Evolutionary conservation across 2,888 invertebrate genomes (phyloP).

Genomic region (Calameuta pallipes): DNA sequence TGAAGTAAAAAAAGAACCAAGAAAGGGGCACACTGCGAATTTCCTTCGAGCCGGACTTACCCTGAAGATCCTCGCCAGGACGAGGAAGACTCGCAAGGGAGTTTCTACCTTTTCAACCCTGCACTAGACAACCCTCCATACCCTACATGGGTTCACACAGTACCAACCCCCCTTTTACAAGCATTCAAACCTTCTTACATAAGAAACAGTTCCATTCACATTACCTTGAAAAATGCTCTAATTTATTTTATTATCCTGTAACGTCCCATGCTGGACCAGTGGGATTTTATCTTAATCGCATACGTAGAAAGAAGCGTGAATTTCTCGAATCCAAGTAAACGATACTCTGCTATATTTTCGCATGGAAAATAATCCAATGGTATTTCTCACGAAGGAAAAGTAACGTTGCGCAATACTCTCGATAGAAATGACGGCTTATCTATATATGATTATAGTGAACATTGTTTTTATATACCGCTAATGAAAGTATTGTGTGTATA

Average conservation of each 20-base stretch:
- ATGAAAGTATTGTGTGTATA: background rate
- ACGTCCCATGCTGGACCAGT: background rate
- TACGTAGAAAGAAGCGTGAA: background rate
- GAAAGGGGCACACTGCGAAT: conserved; percentile 48
- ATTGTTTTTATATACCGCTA: background rate
- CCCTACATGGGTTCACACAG: background rate
- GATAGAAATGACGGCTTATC: background rate
- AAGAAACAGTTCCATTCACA: background rate
- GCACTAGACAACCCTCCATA: conserved; percentile 24
- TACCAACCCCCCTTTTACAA: background rate
- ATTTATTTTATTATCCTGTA: background rate
- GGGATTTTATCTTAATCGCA: background rate
- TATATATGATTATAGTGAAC: background rate
- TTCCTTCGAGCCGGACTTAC: conserved; percentile 35
- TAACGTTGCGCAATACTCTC: background rate
- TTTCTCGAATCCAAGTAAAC: background rate
- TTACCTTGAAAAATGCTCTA: background rate
- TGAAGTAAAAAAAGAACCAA: conserved; percentile 24
- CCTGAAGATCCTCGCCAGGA: conserved; percentile 19
- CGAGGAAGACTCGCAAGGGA: conserved; percentile 50
- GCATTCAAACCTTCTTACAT: background rate
- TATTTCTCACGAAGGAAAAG: background rate
- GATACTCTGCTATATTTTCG: background rate
- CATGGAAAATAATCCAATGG: background rate
- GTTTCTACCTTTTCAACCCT: conserved; percentile 42